Conservation (phyloP, 2,888 invertebrate genomes). For the Clepsis dumicolana region DNA sequence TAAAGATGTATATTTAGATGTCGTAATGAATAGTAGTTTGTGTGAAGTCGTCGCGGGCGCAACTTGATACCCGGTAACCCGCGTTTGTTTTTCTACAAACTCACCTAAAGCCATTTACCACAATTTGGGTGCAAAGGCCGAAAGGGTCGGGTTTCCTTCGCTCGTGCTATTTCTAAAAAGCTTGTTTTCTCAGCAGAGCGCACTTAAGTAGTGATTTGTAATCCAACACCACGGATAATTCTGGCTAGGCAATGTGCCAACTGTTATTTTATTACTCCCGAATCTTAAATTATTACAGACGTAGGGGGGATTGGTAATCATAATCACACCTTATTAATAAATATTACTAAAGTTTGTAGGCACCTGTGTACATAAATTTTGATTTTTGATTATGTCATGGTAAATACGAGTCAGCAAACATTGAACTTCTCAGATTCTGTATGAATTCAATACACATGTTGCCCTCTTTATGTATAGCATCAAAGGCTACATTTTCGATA, state of each 20-base stretch:
- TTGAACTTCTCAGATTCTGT: no score
- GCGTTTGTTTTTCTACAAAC: slow-evolving; percentile 76
- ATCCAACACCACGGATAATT: slow-evolving; percentile 70
- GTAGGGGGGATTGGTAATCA: not conserved
- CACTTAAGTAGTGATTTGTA: slow-evolving; percentile 80
- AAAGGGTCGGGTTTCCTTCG: slow-evolving; percentile 66
- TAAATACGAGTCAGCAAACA: no score
- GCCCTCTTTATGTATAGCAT: no score
- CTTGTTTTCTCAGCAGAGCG: slow-evolving; percentile 82
- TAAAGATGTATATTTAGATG: slow-evolving; percentile 51
- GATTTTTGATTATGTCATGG: no score
- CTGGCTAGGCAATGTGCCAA: slow-evolving; percentile 76
- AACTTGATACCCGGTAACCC: slow-evolving; percentile 60
- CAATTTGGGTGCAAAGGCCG: slow-evolving; percentile 80
- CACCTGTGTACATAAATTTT: not conserved
- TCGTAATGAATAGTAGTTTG: slow-evolving; percentile 56
- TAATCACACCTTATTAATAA: not conserved
- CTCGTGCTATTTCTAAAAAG: slow-evolving; percentile 82
- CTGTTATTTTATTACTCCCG: slow-evolving; percentile 52
- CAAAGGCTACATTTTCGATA: no score
- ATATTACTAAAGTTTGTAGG: not conserved
- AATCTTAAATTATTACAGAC: slow-evolving; percentile 17
- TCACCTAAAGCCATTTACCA: slow-evolving; percentile 80
- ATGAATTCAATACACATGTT: no score
- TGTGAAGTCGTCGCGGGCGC: slow-evolving; percentile 48